These are phyloP conservation scores for Nephrotoma appendiculata DNA, from an alignment of 2,888 invertebrate species.

Conservation along the genomic window DNA sequence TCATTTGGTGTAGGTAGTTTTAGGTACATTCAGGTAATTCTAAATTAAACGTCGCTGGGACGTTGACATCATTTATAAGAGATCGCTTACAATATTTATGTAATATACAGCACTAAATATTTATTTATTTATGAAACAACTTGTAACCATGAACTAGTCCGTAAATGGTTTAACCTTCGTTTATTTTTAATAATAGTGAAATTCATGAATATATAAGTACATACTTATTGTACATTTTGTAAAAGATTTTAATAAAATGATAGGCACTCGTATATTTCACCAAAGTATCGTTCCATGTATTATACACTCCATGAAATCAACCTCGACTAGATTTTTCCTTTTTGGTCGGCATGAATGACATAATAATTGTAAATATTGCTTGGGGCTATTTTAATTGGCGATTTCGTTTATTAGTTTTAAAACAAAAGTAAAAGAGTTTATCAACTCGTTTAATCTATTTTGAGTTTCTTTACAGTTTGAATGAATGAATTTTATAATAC, in stretches of 20 bases:
- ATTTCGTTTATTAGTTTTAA: background rate
- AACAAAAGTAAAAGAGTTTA: background rate
- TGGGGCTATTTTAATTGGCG: background rate
- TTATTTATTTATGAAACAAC: background rate
- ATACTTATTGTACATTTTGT: background rate
- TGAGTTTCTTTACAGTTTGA: background rate
- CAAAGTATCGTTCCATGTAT: background rate
- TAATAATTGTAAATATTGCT: background rate
- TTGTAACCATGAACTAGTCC: background rate
- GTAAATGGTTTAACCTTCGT: background rate
- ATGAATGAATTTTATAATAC: background rate
- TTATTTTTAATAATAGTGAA: background rate
- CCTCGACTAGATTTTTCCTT: background rate
- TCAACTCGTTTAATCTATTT: background rate
- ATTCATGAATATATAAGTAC: background rate
- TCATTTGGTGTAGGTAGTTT: too few relatives aligned
- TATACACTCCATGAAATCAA: background rate
- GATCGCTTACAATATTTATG: too few relatives aligned
- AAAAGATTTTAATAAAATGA: background rate
- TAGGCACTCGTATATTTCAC: background rate
- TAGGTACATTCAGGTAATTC: too few relatives aligned
- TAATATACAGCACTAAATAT: too few relatives aligned
- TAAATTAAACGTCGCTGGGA: too few relatives aligned
- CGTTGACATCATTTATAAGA: too few relatives aligned
- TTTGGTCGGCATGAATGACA: background rate